Evolutionary conservation across 2,113 vertebrate species (phyloP).

Genomic region (Thryonomys swinderianus): DNA sequence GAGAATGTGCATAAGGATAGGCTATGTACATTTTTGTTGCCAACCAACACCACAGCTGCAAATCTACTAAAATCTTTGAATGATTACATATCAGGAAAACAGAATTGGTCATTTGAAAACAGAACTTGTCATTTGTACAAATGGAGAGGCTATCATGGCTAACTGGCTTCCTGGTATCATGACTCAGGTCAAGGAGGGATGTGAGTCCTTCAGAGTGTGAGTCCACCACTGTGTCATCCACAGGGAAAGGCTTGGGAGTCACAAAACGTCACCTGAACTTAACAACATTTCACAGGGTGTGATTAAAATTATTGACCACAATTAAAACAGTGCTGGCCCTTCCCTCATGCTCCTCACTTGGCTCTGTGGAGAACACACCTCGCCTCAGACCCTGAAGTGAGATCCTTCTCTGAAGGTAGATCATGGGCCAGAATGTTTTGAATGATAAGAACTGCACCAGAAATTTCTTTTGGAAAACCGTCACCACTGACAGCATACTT

Average conservation of each 20-base stretch:
- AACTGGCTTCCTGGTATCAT: neutral
- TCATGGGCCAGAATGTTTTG: neutral
- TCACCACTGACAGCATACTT: neutral
- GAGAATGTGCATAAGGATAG: neutral
- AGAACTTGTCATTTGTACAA: neutral
- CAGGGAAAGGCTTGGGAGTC: neutral
- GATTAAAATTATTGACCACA: neutral
- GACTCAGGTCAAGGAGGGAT: neutral
- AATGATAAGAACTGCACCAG: neutral
- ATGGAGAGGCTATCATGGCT: neutral
- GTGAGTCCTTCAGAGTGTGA: neutral
- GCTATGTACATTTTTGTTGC: neutral
- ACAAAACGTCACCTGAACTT: neutral
- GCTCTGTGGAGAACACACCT: neutral
- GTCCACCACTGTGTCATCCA: neutral
- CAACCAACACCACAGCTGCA: neutral
- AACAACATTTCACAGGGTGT: neutral
- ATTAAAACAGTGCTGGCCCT: neutral
- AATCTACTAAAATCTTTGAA: neutral
- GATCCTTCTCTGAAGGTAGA: neutral
- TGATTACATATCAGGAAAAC: neutral
- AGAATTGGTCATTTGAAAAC: too few species aligned
- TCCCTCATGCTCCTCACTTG: neutral
- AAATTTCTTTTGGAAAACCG: neutral
- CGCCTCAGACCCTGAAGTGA: neutral